Conservation (phyloP, 2,113 vertebrate genomes). For the Odocoileus virginianus region DNA sequence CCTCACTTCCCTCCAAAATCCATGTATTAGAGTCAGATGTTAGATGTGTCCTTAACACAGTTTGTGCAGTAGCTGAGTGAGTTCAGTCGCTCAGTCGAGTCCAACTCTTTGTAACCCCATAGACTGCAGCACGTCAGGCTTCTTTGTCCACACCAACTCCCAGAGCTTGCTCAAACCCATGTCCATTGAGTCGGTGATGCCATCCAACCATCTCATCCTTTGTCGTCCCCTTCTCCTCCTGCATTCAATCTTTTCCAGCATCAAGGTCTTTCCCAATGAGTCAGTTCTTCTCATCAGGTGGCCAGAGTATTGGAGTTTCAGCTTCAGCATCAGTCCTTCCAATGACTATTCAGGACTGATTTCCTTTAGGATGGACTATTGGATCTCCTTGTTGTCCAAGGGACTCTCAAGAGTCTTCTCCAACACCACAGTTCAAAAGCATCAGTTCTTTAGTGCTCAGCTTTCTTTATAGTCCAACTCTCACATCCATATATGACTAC, state of each 20-base stretch:
- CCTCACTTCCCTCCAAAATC: not conserved
- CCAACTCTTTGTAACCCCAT: rapidly evolving
- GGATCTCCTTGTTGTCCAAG: not conserved
- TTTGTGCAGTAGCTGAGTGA: not conserved
- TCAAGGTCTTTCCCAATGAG: not conserved
- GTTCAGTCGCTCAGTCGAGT: not conserved
- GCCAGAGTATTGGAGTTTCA: not conserved
- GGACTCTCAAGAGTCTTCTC: not conserved
- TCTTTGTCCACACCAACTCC: not conserved
- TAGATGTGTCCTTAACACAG: not conserved
- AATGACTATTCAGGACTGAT: not conserved
- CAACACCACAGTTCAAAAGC: not conserved
- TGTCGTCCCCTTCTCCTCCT: not conserved
- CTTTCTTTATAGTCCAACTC: not conserved
- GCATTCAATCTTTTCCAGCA: not conserved
- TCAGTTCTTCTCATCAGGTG: not conserved
- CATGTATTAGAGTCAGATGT: not conserved
- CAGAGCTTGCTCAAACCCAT: not conserved
- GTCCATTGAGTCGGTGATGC: not conserved
- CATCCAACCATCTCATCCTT: not conserved
- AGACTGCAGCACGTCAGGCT: rapidly evolving
- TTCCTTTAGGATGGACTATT: not conserved
- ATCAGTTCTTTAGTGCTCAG: not conserved
- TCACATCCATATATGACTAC: not conserved
- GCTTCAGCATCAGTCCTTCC: not conserved